Conservation (phyloP, 2,888 invertebrate genomes). For the Drosophila pseudotakahashii region DNA sequence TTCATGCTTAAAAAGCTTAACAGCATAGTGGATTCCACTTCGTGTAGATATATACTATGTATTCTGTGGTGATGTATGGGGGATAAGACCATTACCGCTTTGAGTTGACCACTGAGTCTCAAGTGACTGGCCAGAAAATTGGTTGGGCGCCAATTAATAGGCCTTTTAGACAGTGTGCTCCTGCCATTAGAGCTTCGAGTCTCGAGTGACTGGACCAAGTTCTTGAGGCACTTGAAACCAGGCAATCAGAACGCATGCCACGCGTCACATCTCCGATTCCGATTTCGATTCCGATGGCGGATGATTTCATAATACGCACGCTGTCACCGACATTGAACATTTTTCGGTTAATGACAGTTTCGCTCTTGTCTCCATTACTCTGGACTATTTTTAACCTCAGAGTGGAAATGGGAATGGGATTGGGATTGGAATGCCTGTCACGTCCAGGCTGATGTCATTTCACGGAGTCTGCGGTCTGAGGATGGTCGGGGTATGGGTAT, state of each 20-base stretch:
- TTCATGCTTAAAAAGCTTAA: too few species aligned
- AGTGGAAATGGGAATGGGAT: background rate
- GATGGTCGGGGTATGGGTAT: conserved; percentile 2
- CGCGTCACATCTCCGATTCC: conserved; percentile 56
- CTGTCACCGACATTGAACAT: conserved; percentile 14
- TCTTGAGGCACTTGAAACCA: conserved; percentile 15
- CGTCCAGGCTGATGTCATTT: conserved; percentile 40
- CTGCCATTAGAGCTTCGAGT: background rate
- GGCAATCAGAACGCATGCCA: conserved; percentile 9
- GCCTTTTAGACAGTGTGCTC: background rate
- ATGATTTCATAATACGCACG: conserved; percentile 42
- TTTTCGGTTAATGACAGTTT: conserved; percentile 56
- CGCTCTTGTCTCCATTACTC: conserved; percentile 20
- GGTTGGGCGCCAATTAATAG: background rate
- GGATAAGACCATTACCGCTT: background rate
- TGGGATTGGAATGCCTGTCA: conserved; percentile 18
- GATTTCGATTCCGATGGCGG: conserved; percentile 30
- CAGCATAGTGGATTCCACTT: background rate
- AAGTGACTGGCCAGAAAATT: background rate
- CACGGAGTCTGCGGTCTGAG: conserved; percentile 38
- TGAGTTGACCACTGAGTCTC: background rate
- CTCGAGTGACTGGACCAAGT: conserved; percentile 10
- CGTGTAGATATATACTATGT: background rate
- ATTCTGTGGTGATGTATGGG: too few species aligned
- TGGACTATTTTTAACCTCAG: conserved; percentile 36